Evolutionary conservation across 2,113 vertebrate species (phyloP).

Genomic region (Ahaetulla prasina): DNA sequence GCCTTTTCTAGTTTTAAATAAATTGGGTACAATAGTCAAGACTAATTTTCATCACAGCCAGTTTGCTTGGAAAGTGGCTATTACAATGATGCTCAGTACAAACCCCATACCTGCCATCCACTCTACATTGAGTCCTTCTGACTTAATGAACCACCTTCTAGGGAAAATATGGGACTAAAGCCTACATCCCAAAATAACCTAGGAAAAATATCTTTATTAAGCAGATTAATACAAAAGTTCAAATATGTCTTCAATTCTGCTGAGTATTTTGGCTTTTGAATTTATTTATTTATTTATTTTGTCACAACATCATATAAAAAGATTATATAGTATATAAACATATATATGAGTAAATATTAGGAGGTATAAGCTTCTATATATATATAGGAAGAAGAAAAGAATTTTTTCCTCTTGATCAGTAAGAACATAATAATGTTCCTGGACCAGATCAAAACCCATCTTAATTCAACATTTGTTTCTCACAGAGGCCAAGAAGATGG

Average conservation of each 20-base stretch:
- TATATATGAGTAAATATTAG: no score
- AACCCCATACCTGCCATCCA: neutral
- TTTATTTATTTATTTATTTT: no score
- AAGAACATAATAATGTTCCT: neutral
- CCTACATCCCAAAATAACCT: neutral
- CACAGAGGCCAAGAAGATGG: neutral
- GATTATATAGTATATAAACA: no score
- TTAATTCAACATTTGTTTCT: neutral
- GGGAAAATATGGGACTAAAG: neutral
- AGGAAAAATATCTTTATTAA: neutral
- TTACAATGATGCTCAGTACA: neutral
- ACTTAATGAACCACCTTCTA: neutral
- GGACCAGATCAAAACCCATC: neutral
- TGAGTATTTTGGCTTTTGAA: neutral
- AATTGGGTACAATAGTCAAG: neutral
- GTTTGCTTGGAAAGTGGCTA: neutral
- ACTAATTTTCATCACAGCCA: neutral
- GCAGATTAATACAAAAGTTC: neutral
- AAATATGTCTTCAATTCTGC: neutral
- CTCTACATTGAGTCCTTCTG: no score
- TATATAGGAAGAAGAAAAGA: no score
- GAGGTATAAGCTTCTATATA: no score
- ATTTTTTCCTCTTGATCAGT: neutral
- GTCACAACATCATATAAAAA: no score
- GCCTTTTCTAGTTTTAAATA: neutral